Conservation (phyloP, 2,113 vertebrate genomes). For the Tetrao urogallus region DNA sequence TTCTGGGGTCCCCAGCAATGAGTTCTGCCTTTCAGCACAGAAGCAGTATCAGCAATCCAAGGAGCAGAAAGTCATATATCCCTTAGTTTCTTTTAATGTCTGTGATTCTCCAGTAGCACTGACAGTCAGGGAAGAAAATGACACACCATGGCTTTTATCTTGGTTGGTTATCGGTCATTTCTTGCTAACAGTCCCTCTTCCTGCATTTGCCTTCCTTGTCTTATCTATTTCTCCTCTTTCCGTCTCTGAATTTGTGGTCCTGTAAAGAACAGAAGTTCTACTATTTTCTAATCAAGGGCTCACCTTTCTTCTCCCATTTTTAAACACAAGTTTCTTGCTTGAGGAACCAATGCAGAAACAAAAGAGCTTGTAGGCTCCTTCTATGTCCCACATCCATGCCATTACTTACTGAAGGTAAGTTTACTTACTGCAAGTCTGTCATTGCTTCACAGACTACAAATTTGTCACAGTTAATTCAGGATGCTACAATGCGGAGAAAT, state of each 20-base stretch:
- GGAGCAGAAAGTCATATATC: neutral
- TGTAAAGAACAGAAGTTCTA: neutral
- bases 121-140: neutral
- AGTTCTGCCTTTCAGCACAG: neutral
- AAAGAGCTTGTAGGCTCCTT: neutral
- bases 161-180: neutral
- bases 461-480: neutral
- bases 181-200: neutral
- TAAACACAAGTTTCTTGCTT: neutral
- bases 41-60: neutral
- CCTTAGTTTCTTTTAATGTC: neutral
- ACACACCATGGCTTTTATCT: neutral
- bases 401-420: neutral
- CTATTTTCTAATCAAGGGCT: neutral
- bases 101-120: neutral
- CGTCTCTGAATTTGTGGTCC: neutral
- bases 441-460: neutral
- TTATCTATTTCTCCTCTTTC: neutral
- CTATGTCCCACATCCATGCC: neutral
- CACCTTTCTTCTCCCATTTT: neutral
- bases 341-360: neutral
- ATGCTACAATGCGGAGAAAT: neutral
- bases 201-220: neutral
- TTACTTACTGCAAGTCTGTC: neutral
- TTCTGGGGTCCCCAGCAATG: neutral